Conservation (phyloP, 35 echinoderm and acorn worm genomes). For the Strongylocentrotus purpuratus region DNA sequence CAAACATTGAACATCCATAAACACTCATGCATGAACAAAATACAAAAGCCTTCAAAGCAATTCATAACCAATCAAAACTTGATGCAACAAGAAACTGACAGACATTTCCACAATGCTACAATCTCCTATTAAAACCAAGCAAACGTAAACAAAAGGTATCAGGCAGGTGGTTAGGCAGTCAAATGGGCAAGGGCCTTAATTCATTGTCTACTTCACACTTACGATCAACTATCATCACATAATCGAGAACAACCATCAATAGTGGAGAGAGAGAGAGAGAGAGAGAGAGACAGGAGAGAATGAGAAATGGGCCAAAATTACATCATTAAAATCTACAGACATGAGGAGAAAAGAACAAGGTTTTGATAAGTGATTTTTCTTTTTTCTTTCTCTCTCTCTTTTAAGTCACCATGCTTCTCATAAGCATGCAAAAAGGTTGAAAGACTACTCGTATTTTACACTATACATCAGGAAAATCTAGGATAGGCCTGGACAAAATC, state of each 20-base stretch:
- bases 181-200: background rate
- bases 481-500: background rate
- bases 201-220: background rate
- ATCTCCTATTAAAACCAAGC: background rate
- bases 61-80: background rate
- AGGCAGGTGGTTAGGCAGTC: background rate
- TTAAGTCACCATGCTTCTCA: background rate
- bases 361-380: background rate
- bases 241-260: conserved; percentile 8
- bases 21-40: background rate
- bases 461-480: background rate
- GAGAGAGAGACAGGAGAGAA: background rate
- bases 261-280: background rate
- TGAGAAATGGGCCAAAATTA: conserved; percentile 3
- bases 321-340: background rate
- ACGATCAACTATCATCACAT: background rate
- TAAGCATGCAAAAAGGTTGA: background rate
- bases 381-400: background rate
- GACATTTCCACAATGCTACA: background rate
- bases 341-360: background rate
- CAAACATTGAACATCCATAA: background rate
- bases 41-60: background rate
- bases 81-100: background rate
- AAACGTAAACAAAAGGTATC: background rate
- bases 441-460: background rate